Conservation (phyloP, 64 coral and sea anemone genomes). For the Porites lutea region DNA sequence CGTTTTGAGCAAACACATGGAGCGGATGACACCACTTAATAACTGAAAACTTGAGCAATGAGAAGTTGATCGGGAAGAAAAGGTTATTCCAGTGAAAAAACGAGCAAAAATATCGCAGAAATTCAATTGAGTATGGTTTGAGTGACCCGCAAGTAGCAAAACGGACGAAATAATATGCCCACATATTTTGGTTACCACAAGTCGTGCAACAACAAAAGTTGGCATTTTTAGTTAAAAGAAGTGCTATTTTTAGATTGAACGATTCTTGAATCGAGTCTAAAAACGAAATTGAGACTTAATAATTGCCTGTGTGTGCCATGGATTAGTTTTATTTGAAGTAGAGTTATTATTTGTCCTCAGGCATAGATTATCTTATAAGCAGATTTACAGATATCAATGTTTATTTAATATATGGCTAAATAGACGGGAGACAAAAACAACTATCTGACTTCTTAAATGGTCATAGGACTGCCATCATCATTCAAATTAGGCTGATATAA, state of each 20-base stretch:
- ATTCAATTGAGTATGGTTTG: not conserved
- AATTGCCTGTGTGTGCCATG: not conserved
- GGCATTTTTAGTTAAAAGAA: not conserved
- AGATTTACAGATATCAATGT: not conserved
- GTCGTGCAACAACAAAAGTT: not conserved
- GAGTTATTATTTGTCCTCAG: not conserved
- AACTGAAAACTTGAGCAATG: not conserved
- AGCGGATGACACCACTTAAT: not conserved
- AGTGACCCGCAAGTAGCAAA: too few species aligned
- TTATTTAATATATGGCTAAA: not conserved
- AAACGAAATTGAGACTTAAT: not conserved
- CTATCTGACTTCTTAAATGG: not conserved
- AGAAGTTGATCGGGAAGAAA: too few species aligned
- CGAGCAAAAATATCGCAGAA: not conserved
- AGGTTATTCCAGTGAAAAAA: too few species aligned
- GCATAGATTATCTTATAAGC: constrained; percentile 17
- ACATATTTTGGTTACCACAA: constrained; percentile 49
- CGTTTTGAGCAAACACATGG: not conserved
- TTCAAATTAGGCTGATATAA: too few species aligned
- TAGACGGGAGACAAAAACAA: not conserved
- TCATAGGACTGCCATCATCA: too few species aligned
- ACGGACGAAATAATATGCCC: not conserved
- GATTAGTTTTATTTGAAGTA: not conserved
- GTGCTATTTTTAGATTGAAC: too few species aligned
- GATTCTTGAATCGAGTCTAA: not conserved